Evolutionary conservation across 2,888 invertebrate species (phyloP).

Genomic region (Leucania comma): DNA sequence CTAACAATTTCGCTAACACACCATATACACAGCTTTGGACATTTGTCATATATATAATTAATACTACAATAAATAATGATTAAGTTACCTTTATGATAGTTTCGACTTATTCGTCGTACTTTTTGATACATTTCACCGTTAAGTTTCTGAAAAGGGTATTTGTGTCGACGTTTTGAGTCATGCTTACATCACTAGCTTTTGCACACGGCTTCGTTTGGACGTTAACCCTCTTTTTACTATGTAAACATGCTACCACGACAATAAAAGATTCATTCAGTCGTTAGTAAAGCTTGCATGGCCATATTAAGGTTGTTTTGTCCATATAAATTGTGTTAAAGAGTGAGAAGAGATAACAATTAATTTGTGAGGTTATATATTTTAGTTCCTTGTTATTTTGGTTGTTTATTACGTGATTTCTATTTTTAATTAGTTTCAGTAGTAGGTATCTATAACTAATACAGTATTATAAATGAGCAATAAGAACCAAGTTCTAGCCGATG

Average conservation of each 20-base stretch:
- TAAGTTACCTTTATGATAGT: slow-evolving; percentile 47
- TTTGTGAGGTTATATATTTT: slow-evolving; percentile 29
- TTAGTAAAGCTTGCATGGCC: slow-evolving; percentile 55
- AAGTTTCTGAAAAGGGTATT: slow-evolving; percentile 61
- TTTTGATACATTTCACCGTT: slow-evolving; percentile 61
- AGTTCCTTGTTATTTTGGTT: slow-evolving; percentile 10
- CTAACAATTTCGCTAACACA: slow-evolving; percentile 72
- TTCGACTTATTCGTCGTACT: slow-evolving; percentile 29
- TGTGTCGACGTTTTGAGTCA: slow-evolving; percentile 56
- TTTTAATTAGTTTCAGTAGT: neutral
- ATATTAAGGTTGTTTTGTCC: slow-evolving; percentile 46
- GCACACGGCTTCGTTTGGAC: slow-evolving; percentile 63
- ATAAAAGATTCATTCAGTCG: slow-evolving; percentile 56
- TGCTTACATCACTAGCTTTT: slow-evolving; percentile 62
- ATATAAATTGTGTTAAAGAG: slow-evolving; percentile 28
- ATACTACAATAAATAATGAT: slow-evolving; percentile 62
- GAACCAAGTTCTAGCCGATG: no score
- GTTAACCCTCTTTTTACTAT: slow-evolving; percentile 58
- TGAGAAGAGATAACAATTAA: slow-evolving; percentile 25
- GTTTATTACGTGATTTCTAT: neutral
- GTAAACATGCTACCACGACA: slow-evolving; percentile 53
- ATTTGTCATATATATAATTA: slow-evolving; percentile 65
- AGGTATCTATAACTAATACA: neutral
- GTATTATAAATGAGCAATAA: no score
- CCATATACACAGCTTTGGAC: slow-evolving; percentile 58